phyloP scores from a whole-genome alignment of 1,140 invertebrate species.

The Musca domestica region DNA sequence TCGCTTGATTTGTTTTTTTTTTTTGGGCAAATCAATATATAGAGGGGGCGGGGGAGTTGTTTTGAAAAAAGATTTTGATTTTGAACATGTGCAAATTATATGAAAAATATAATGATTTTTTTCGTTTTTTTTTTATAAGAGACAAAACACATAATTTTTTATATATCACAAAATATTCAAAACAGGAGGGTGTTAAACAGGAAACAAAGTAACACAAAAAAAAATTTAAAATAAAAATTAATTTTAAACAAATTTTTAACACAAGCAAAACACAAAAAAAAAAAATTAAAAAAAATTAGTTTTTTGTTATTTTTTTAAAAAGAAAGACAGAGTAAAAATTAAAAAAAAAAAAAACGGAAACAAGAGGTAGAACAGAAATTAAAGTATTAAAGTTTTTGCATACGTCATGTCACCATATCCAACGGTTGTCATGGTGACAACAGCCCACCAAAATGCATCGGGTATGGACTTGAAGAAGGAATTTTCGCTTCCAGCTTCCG shows the following conservation, averaged over 20 bases:
- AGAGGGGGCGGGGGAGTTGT: too few species aligned
- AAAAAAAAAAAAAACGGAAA: constrained; percentile 12
- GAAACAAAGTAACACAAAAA: too few species aligned
- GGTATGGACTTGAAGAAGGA: constrained; percentile 99
- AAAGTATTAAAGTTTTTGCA: constrained; percentile 58
- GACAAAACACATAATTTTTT: too few species aligned
- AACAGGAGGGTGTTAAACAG: too few species aligned
- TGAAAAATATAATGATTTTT: too few species aligned
- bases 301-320: background rate
- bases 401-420: constrained; percentile 99
- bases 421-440: constrained; percentile 99
- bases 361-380: constrained; percentile 24
- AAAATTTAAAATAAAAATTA: too few species aligned
- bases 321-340: background rate
- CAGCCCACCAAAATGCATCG: constrained; percentile 98
- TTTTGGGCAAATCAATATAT: too few species aligned
- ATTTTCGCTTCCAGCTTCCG: constrained; percentile 94
- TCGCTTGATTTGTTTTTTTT: too few species aligned
- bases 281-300: constrained; percentile 1
- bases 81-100: too few species aligned
- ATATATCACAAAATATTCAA: too few species aligned
- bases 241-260: background rate
- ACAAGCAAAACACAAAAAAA: background rate
- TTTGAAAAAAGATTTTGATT: too few species aligned
- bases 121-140: too few species aligned